Percentiles rank a stretch among this genome's conserved stretches.
Evolutionary conservation across 1,140 invertebrate species (phyloP).

Genomic region (Saxidomus purpurata): DNA sequence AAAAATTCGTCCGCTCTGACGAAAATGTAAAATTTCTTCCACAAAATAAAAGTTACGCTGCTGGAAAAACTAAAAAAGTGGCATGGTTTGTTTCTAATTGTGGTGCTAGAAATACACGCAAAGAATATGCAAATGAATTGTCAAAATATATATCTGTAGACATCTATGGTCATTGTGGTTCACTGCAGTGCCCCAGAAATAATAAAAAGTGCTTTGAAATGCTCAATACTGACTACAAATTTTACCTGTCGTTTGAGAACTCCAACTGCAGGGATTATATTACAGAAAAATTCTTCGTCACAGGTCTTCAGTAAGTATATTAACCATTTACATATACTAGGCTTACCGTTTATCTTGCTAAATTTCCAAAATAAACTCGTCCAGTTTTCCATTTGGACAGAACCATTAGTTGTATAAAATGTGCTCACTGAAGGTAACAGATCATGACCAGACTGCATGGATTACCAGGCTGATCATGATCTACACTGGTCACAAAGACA

Average conservation of each 20-base stretch:
- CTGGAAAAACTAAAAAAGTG: conserved; percentile 84
- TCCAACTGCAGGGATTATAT: conserved; percentile 87
- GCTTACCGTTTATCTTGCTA: too few relatives aligned
- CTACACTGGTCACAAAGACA: too few relatives aligned
- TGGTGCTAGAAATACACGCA: conserved; percentile 87
- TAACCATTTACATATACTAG: too few relatives aligned
- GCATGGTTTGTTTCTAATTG: conserved; percentile 89
- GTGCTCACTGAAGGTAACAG: too few relatives aligned
- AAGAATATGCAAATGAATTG: conserved; percentile 88
- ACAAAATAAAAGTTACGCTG: conserved; percentile 82
- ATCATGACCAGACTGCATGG: too few relatives aligned
- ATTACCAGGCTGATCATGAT: too few relatives aligned
- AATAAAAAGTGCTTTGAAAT: conserved; percentile 94
- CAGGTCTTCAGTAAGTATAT: conserved; percentile 87
- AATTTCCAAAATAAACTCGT: too few relatives aligned
- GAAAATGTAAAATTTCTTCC: conserved; percentile 71
- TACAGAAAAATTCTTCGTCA: conserved; percentile 88
- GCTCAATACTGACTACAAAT: conserved; percentile 97
- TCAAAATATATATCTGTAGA: conserved; percentile 89
- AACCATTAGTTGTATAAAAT: too few relatives aligned
- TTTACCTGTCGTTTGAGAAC: conserved; percentile 96
- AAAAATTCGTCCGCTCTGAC: conserved; percentile 89
- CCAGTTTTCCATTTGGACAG: too few relatives aligned
- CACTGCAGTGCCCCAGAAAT: conserved; percentile 86
- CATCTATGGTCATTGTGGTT: conserved; percentile 90